Base-by-base conservation (phyloP, 2,797 vertebrate species). In the Phrynocephalus guinanensis region DNA sequence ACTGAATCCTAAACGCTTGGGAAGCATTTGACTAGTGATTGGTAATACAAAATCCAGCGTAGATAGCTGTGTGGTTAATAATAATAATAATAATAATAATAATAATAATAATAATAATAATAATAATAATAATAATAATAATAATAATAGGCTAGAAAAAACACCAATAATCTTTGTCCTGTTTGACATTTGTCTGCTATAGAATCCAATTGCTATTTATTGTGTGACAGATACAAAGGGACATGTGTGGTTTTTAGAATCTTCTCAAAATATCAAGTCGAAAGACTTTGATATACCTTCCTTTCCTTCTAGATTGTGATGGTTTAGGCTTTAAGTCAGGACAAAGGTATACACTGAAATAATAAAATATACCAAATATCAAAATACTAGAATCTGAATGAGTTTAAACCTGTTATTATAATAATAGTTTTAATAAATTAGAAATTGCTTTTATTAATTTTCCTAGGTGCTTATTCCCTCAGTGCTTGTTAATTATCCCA, bases 181-280 rank as follows among this genome's bases (percentile, higher is more conserved):
- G 63, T 56, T 50, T 72, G 48, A 56, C 82, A 83, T 56, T 83
- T 72, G 56, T n/a, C 16, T 73, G 68, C 44, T 56, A 56, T 56
- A 56, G 70, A 56, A 83, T 56, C 50, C 5, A 56, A 83, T 10
- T 72, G 82, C 56, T 72, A 83, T 83, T 83, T 83, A 72, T 83
- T 20, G 30, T 83, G 48, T 72, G 20, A 83, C 68, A 83, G 70
- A n/a, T 56, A 83, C 44, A 83, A 83, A 56, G 38, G 60, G 50
- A 56, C 56, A 10, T 13, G 63, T 7, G 70, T 33, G 50, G 10
- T 73, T 83, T 33, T 22, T 2, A 83, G 56, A 73, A 28, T 8
- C 50, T 33, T 83, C 56, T 73, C 70, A 73, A 83, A 83, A 83
- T 83, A 83, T 83, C 82, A 83, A 33, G 82, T 83, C 50, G 30